Evolutionary conservation across 53 echinoderm and acorn worm genomes (phyloP).

Genomic region (Holothuria scabra): DNA sequence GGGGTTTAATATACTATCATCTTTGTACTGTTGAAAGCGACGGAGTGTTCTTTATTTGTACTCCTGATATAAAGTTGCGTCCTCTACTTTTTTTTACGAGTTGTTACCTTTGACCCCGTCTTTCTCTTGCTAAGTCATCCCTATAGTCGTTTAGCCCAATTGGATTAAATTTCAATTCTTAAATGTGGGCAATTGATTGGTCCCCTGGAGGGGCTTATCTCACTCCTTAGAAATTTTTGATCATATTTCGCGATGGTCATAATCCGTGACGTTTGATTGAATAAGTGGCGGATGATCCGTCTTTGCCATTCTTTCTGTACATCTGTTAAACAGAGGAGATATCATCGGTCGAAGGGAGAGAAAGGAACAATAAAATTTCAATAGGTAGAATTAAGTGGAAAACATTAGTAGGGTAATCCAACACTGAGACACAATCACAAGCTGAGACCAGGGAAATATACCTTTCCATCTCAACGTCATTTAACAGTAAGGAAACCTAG

Average conservation of each 20-base stretch:
- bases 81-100: no score
- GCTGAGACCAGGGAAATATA: conserved; percentile 4
- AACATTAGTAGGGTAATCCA: conserved; percentile 14
- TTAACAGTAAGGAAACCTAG: not conserved
- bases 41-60: no score
- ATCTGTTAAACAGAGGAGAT: not conserved
- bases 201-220: conserved; percentile 31
- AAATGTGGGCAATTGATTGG: conserved; percentile 16
- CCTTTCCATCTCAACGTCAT: no score
- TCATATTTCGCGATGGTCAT: conserved; percentile 23
- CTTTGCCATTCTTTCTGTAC: conserved; percentile 1
- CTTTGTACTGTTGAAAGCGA: no score
- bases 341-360: not conserved
- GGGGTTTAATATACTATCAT: no score
- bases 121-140: not conserved
- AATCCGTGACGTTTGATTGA: conserved; percentile 34
- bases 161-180: conserved; percentile 21
- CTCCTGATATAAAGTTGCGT: no score
- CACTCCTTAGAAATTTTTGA: conserved; percentile 11
- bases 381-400: conserved; percentile 17
- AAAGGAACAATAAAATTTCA: not conserved
- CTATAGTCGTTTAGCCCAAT: conserved; percentile 38
- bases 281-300: conserved; percentile 9
- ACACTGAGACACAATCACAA: conserved; percentile 13
- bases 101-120: no score